phyloP scores from a whole-genome alignment of 2,888 invertebrate species.

The Noctuana brunneofusca region DNA sequence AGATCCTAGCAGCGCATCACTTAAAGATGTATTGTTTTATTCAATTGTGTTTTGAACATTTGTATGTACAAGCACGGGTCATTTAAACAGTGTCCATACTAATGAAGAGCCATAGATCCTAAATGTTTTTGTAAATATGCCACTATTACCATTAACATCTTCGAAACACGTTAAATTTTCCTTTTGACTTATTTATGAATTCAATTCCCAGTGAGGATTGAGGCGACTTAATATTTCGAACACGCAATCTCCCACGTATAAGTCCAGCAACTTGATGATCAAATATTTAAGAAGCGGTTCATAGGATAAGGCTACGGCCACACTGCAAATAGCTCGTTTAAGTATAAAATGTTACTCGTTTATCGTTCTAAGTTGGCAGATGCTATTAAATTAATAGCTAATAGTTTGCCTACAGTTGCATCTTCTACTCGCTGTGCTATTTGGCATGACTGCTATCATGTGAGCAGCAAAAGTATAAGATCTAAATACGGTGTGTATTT shows the following conservation, averaged over 20 bases:
- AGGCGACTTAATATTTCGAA: slow-evolving; percentile 15
- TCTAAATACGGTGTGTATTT: background rate
- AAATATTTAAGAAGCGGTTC: slow-evolving; percentile 27
- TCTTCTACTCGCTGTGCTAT: too few relatives aligned
- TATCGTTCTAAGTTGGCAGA: too few relatives aligned
- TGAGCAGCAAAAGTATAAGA: background rate
- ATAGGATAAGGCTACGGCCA: background rate
- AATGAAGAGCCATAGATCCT: slow-evolving; percentile 5
- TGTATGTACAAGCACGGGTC: slow-evolving; percentile 5
- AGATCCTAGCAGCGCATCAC: slow-evolving; percentile 5
- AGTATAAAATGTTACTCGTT: background rate
- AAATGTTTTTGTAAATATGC: background rate
- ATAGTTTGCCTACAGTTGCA: too few relatives aligned
- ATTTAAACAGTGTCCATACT: slow-evolving; percentile 19
- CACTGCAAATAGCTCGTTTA: background rate
- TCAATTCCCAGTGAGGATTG: background rate
- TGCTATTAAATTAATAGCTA: too few relatives aligned
- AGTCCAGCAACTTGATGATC: slow-evolving; percentile 19
- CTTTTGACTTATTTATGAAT: slow-evolving; percentile 7
- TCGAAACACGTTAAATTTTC: background rate
- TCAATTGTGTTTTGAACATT: slow-evolving; percentile 9
- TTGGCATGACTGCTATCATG: too few relatives aligned
- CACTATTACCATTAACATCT: slow-evolving; percentile 2
- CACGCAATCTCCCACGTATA: slow-evolving; percentile 11
- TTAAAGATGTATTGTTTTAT: slow-evolving; percentile 13